These are phyloP conservation scores for Drosophila prostipennis DNA, from an alignment of 2,888 invertebrate species.

Conservation along the genomic window DNA sequence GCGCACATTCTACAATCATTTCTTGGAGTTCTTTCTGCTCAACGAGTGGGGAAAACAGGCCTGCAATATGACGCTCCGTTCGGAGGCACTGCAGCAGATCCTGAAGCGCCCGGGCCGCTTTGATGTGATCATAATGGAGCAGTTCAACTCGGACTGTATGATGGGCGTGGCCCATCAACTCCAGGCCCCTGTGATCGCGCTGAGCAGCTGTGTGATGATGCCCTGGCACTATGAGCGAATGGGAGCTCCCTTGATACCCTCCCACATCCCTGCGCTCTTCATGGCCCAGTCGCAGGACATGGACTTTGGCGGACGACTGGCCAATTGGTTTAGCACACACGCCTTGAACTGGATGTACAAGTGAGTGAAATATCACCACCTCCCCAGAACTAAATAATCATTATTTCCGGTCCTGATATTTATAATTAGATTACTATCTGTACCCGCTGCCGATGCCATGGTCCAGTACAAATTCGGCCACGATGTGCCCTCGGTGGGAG, in stretches of 20 bases:
- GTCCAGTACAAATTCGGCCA: constrained; percentile 80
- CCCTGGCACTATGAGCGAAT: constrained; percentile 87
- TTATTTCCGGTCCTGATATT: too few relatives aligned
- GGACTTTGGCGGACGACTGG: constrained; percentile 83
- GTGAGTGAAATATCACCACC: constrained; percentile 43
- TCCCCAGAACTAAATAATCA: not conserved
- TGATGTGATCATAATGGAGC: constrained; percentile 89
- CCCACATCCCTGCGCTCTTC: constrained; percentile 86
- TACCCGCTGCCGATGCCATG: constrained; percentile 71
- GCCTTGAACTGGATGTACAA: constrained; percentile 77
- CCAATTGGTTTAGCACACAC: constrained; percentile 84
- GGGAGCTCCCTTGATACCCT: constrained; percentile 86
- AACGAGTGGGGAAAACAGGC: constrained; percentile 81
- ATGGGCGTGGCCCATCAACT: constrained; percentile 88
- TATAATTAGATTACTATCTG: constrained; percentile 49
- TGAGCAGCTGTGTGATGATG: constrained; percentile 86
- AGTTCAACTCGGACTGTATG: constrained; percentile 90
- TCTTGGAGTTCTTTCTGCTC: constrained; percentile 81
- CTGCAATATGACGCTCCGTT: constrained; percentile 81
- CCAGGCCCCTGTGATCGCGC: constrained; percentile 86
- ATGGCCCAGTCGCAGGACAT: constrained; percentile 84
- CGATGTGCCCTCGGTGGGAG: constrained; percentile 84
- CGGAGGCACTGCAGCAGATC: constrained; percentile 82
- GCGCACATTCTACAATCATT: constrained; percentile 78
- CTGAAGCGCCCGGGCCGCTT: constrained; percentile 85